A percentile compares a stretch with the other conserved stretches of the same genome.
These are phyloP conservation scores for Leptothorax acervorum DNA, from an alignment of 2,888 invertebrate species.

Conservation along the genomic window DNA sequence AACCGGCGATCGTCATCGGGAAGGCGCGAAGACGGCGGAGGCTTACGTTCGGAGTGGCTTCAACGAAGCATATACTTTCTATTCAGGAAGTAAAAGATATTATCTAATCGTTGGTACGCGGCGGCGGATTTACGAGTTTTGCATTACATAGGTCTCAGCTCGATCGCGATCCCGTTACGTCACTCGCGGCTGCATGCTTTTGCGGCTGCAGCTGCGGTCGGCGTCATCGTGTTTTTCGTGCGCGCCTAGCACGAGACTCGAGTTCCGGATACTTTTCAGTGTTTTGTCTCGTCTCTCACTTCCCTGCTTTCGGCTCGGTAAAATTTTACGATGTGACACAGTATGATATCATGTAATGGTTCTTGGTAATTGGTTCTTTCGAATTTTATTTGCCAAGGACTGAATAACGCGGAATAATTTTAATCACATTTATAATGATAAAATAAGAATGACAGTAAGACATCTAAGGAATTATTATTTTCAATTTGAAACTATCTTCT, in stretches of 20 bases:
- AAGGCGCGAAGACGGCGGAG: conserved; percentile 19
- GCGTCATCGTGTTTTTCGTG: conserved; percentile 51
- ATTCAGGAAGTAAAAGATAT: conserved; percentile 81
- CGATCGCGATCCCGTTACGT: conserved; percentile 58
- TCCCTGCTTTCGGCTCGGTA: not conserved
- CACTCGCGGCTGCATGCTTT: conserved; percentile 65
- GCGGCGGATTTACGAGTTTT: conserved; percentile 29
- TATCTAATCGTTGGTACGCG: conserved; percentile 78
- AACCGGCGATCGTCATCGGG: not conserved
- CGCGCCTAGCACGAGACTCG: not conserved
- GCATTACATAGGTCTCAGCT: not conserved
- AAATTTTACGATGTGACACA: not conserved
- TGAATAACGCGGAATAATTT: not conserved
- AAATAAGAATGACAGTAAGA: not conserved
- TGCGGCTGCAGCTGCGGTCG: conserved; percentile 74
- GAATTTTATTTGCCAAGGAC: not conserved
- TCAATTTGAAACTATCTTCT: conserved; percentile 5
- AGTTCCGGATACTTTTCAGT: not conserved
- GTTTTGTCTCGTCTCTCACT: not conserved
- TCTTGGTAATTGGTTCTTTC: not conserved
- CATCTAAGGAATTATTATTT: not conserved
- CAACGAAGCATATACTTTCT: conserved; percentile 80
- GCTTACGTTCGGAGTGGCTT: not conserved
- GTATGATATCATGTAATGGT: not conserved
- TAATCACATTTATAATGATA: not conserved